These are phyloP conservation scores for Lepisosteus oculatus DNA, from an alignment of 2,113 vertebrate genomes.

Conservation along the genomic window DNA sequence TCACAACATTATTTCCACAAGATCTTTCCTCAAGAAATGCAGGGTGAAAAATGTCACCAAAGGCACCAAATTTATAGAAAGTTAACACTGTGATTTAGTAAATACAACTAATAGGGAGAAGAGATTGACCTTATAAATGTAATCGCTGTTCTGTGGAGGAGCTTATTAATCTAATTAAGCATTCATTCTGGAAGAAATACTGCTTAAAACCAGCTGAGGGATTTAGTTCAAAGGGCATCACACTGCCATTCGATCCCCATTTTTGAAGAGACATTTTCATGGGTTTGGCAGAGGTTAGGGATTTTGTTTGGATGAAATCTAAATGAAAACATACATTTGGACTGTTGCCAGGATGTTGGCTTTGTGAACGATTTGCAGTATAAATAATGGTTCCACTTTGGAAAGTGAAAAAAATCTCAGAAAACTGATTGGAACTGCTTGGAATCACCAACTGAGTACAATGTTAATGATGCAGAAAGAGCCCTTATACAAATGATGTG, in stretches of 20 bases:
- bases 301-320: slow-evolving; percentile 60
- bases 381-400: slow-evolving; percentile 40
- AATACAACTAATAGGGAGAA: too few relatives aligned
- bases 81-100: too few relatives aligned
- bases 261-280: slow-evolving; percentile 41
- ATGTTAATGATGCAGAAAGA: slow-evolving; percentile 25
- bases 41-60: too few relatives aligned
- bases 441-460: slow-evolving; percentile 22
- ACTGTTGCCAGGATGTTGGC: slow-evolving; percentile 47
- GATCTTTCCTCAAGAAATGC: too few relatives aligned
- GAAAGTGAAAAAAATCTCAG: slow-evolving; percentile 8
- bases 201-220: slow-evolving; percentile 33
- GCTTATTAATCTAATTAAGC: too few relatives aligned
- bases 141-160: too few relatives aligned
- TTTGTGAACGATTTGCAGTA: slow-evolving; percentile 41
- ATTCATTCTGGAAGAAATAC: slow-evolving; percentile 18
- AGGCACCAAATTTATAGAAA: too few relatives aligned
- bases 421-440: slow-evolving; percentile 17
- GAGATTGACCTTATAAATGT: too few relatives aligned
- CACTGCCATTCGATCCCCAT: background rate
- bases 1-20: too few relatives aligned
- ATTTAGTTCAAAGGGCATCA: slow-evolving; percentile 46
- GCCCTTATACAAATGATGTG: slow-evolving; percentile 19
- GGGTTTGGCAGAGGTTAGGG: slow-evolving; percentile 43
- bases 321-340: slow-evolving; percentile 60